These are phyloP conservation scores for Stenodema calcarata DNA, from an alignment of 2,888 invertebrate genomes.

Conservation along the genomic window DNA sequence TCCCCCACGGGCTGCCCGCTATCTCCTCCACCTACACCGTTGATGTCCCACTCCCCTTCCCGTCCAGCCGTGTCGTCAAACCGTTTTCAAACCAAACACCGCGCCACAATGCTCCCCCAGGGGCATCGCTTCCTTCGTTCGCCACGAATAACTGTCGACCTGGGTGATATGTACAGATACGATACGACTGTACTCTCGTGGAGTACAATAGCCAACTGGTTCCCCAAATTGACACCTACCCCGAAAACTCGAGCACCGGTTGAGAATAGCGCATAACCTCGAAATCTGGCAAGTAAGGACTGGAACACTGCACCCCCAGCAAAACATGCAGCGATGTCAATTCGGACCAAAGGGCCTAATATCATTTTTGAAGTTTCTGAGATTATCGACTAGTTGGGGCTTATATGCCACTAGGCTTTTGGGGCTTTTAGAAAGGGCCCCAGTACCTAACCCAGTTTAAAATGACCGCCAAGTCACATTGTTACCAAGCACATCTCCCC, in stretches of 20 bases:
- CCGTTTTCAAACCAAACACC: conserved; percentile 3
- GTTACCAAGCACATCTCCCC: too few relatives aligned
- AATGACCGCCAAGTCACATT: too few relatives aligned
- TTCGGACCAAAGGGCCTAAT: too few relatives aligned
- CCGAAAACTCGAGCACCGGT: not conserved
- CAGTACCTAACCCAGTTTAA: too few relatives aligned
- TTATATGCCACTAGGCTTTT: too few relatives aligned
- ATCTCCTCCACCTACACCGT: conserved; percentile 32
- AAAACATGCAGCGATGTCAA: too few relatives aligned
- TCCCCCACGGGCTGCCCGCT: conserved; percentile 8
- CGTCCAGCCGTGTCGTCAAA: not conserved
- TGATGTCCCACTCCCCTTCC: not conserved
- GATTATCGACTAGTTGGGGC: too few relatives aligned
- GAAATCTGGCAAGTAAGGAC: too few relatives aligned
- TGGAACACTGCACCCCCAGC: too few relatives aligned
- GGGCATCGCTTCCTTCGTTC: not conserved
- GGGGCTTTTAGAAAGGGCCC: too few relatives aligned
- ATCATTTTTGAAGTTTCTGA: too few relatives aligned
- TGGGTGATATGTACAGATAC: not conserved
- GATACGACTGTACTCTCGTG: not conserved
- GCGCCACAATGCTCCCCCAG: conserved; percentile 7
- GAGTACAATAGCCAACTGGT: not conserved
- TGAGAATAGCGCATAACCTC: not conserved
- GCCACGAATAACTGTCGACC: conserved; percentile 28
- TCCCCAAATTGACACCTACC: not conserved